phyloP scores from a whole-genome alignment of 2,113 vertebrate species.

The Fulica atra region DNA sequence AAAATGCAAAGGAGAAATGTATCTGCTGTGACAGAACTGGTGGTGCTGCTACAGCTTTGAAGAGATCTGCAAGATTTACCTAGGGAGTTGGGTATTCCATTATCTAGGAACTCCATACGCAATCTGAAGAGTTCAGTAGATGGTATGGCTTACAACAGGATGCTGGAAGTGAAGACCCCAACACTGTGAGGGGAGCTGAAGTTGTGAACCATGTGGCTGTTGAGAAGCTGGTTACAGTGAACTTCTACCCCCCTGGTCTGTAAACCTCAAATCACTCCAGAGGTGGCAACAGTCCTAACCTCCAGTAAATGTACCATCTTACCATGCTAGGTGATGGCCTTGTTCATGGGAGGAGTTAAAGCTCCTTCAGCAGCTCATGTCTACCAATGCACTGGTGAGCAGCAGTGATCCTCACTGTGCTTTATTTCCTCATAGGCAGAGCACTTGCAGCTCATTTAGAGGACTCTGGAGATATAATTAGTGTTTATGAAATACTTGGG shows the following conservation, averaged over 20 bases:
- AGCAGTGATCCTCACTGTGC: background rate
- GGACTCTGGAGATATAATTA: background rate
- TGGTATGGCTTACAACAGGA: background rate
- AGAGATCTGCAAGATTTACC: background rate
- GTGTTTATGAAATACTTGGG: conserved; percentile 35
- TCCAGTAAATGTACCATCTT: background rate
- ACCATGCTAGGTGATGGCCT: background rate
- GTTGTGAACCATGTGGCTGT: background rate
- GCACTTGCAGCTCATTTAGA: background rate
- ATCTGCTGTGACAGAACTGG: background rate
- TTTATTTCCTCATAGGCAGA: background rate
- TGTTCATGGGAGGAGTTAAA: background rate
- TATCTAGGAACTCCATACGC: background rate
- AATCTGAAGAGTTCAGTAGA: background rate
- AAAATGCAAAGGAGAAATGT: background rate
- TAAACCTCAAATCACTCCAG: background rate
- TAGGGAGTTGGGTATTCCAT: background rate
- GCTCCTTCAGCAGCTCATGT: background rate
- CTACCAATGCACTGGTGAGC: background rate
- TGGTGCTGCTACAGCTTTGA: background rate
- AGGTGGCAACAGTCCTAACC: background rate
- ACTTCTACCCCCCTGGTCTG: background rate
- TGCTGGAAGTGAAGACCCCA: background rate
- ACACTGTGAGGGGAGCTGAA: background rate
- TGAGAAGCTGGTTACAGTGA: background rate